phyloP scores from a whole-genome alignment of 2,797 vertebrate species.

The Prunella strophiata region DNA sequence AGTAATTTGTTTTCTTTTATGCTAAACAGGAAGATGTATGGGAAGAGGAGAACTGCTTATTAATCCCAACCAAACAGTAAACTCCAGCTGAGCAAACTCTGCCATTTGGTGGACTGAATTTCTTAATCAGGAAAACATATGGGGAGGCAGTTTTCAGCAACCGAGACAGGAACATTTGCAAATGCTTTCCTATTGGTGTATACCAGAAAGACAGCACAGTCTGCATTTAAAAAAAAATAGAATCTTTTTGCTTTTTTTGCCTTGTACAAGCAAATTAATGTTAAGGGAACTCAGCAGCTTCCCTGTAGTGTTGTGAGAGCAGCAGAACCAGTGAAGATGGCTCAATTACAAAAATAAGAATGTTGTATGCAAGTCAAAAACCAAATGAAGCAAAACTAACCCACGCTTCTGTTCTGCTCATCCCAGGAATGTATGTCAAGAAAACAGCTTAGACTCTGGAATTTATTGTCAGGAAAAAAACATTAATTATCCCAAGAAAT shows the following conservation, averaged over 20 bases:
- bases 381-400: conserved; percentile 34
- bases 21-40: conserved; percentile 62
- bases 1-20: conserved; percentile 70
- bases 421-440: neutral
- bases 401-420: neutral
- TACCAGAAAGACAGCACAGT: conserved; percentile 24
- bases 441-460: neutral
- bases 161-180: conserved; percentile 3
- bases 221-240: neutral
- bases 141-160: conserved; percentile 42
- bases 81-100: conserved; percentile 69
- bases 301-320: neutral
- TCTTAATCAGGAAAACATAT: conserved; percentile 67
- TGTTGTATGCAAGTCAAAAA: conserved; percentile 34
- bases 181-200: conserved; percentile 30
- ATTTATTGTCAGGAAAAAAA: neutral
- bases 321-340: conserved; percentile 14
- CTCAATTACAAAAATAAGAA: conserved; percentile 56
- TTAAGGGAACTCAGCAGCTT: conserved; percentile 36
- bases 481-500: neutral
- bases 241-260: neutral
- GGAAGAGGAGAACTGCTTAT: conserved; percentile 46
- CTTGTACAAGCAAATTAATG: conserved; percentile 38
- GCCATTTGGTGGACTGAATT: conserved; percentile 63
- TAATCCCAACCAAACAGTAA: conserved; percentile 66